Evolutionary conservation across 2,113 vertebrate genomes (phyloP), one percentile per base, ranked within the genome.

Genomic region (Dinomys branickii): DNA sequence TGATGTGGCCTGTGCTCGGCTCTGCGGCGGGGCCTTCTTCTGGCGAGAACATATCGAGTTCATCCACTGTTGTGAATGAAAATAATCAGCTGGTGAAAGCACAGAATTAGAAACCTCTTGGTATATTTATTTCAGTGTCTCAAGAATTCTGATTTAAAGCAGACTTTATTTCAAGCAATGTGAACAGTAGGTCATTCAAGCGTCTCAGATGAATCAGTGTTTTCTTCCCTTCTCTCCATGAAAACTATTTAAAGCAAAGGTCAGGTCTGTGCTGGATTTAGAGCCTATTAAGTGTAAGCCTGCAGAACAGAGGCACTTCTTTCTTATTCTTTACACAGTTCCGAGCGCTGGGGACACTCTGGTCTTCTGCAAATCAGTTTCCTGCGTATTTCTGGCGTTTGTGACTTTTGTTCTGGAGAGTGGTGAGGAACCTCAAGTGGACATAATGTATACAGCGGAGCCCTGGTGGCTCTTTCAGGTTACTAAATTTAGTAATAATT

Each of bases 41-140:
- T 94, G 65, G 58, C 88, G 96, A 81, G 96, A 58, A 94, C 93
- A 63, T 95, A 97, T 96, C 71, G 44, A 95, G 85, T 97, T 98
- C 50, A 12, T 59, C 84, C 73, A 91, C 85, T 97, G 90, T 96
- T 97, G 94, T 47, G 83, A 85, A 95, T 98, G 96, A 96, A 98
- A 98, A 98, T 98, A 98, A 97, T 97, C 97, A 97, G 78, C 81
- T 94, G 97, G 96, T 95, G 96, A 98, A 97, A 97, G 96, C 93
- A 88, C 59, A 96, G 88, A 97, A 97, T 98, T 97, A 97, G 96
- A 98, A 95, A 97, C 96, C 77, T 93, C 96, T 92, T 58, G 71
- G 81, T 98, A 58, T 97, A 81, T 97, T 97, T 97, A 98, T 97
- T 95, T 95, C 96, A 95, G 83, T 96, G 95, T 97, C 96, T 88